Evolutionary conservation across 2,113 vertebrate genomes (phyloP).

Genomic region (Kryptolebias marmoratus): DNA sequence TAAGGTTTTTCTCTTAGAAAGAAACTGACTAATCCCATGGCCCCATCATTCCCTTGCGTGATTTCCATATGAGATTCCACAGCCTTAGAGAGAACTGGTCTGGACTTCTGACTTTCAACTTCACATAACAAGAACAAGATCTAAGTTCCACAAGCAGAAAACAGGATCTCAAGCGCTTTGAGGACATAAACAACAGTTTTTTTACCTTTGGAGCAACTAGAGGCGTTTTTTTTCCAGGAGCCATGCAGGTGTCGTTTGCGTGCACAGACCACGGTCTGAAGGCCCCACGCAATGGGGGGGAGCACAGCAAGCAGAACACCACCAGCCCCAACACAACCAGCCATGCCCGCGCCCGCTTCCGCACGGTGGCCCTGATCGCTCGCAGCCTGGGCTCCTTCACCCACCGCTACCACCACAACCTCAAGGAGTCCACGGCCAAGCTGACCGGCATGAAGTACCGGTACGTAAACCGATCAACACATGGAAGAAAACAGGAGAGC

Average conservation of each 20-base stretch:
- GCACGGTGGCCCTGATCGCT: slow-evolving; percentile 96
- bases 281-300: slow-evolving; percentile 90
- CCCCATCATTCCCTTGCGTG: slow-evolving; percentile 10
- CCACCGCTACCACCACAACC: slow-evolving; percentile 95
- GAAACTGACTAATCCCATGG: slow-evolving; percentile 19
- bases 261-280: slow-evolving; percentile 97
- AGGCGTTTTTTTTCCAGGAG: slow-evolving; percentile 57
- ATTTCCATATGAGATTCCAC: slow-evolving; percentile 47
- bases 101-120: slow-evolving; percentile 38
- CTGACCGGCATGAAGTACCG: slow-evolving; percentile 99
- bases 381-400: slow-evolving; percentile 96
- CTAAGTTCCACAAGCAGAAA: neutral
- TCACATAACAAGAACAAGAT: slow-evolving; percentile 19
- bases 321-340: slow-evolving; percentile 89
- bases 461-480: slow-evolving; percentile 76
- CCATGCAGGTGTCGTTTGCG: slow-evolving; percentile 99
- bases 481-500: neutral
- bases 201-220: slow-evolving; percentile 25
- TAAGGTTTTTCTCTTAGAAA: slow-evolving; percentile 4
- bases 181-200: slow-evolving; percentile 7
- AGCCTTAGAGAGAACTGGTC: slow-evolving; percentile 18
- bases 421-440: slow-evolving; percentile 98
- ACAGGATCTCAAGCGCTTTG: slow-evolving; percentile 3
- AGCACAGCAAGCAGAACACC: slow-evolving; percentile 94
- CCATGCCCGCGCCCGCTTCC: slow-evolving; percentile 92